These are phyloP conservation scores for Aporrectodea caliginosa DNA, from an alignment of 1,140 invertebrate genomes.

Conservation along the genomic window DNA sequence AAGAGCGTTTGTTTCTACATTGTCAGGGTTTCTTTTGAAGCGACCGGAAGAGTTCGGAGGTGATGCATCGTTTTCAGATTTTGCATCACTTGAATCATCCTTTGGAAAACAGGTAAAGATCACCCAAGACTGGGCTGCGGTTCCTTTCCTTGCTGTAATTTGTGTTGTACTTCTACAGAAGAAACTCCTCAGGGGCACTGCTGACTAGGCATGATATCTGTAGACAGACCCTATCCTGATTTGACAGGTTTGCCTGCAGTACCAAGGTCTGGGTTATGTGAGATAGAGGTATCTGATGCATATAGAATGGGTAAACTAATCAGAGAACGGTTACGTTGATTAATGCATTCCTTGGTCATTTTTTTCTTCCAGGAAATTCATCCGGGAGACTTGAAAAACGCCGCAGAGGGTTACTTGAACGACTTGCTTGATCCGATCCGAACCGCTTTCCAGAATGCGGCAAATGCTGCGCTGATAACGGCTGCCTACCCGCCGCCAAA, in stretches of 20 bases:
- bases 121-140: too few relatives aligned
- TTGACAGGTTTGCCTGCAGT: too few relatives aligned
- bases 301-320: too few relatives aligned
- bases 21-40: conserved; percentile 53
- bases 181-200: too few relatives aligned
- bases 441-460: conserved; percentile 73
- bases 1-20: conserved; percentile 39
- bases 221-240: too few relatives aligned
- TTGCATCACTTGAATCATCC: conserved; percentile 69
- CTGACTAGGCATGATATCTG: too few relatives aligned
- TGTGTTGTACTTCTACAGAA: too few relatives aligned
- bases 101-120: conserved; percentile 56
- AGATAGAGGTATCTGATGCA: too few relatives aligned
- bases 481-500: conserved; percentile 76
- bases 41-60: conserved; percentile 65
- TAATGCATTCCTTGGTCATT: too few relatives aligned
- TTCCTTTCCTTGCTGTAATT: too few relatives aligned
- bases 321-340: too few relatives aligned
- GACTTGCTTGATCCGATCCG: conserved; percentile 82
- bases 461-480: conserved; percentile 66
- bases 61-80: conserved; percentile 68
- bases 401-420: conserved; percentile 81
- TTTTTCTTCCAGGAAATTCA: conserved; percentile 67
- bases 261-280: too few relatives aligned
- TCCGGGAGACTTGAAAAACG: conserved; percentile 86